Conservation (phyloP, 2,113 vertebrate species). For the Tachuris rubrigastra region DNA sequence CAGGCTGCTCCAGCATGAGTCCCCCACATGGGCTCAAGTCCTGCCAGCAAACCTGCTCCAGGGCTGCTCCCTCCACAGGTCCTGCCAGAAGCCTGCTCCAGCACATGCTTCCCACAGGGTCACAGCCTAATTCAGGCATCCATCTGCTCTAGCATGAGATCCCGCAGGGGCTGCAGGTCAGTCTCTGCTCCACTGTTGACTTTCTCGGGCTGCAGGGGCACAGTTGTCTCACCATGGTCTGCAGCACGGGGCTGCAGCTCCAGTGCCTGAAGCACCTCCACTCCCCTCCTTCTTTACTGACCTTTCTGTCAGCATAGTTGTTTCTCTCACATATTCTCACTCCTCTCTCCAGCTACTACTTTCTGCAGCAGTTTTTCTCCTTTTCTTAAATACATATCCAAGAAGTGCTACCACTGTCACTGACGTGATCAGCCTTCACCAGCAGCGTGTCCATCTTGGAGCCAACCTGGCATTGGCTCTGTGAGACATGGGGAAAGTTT, state of each 20-base stretch:
- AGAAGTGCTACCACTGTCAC: neutral
- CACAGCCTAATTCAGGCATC: neutral
- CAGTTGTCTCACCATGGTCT: neutral
- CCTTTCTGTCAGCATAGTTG: neutral
- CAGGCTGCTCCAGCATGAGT: neutral
- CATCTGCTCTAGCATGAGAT: neutral
- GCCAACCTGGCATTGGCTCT: neutral
- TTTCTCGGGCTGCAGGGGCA: neutral
- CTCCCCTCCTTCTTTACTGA: neutral
- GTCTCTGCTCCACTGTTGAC: too few species aligned
- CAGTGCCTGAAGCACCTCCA: neutral
- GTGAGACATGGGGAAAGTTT: neutral
- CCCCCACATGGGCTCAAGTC: neutral
- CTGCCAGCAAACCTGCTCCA: neutral
- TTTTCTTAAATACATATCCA: neutral
- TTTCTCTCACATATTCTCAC: neutral
- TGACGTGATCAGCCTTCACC: rapidly evolving
- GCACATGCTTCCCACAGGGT: rapidly evolving
- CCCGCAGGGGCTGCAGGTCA: neutral
- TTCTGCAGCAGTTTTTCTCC: neutral
- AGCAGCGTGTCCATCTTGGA: neutral
- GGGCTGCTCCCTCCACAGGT: neutral
- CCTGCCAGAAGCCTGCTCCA: neutral
- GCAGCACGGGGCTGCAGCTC: neutral
- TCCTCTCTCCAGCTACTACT: neutral